These are phyloP conservation scores for Pseudomyrmex gracilis DNA, from an alignment of 1,140 invertebrate genomes.

Conservation along the genomic window DNA sequence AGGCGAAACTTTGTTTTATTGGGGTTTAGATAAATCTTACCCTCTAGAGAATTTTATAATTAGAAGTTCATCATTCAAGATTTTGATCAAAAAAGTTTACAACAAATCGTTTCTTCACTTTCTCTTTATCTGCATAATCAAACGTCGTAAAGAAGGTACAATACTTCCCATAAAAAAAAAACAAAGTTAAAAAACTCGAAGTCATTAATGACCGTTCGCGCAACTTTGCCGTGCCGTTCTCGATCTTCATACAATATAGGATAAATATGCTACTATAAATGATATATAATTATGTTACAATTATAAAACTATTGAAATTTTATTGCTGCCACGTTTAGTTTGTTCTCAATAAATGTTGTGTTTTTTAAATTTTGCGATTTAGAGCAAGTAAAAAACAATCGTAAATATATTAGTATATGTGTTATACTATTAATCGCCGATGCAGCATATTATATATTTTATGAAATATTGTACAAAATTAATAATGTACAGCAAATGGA, in stretches of 20 bases:
- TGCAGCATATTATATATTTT: slow-evolving; percentile 19
- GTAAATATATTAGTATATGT: slow-evolving; percentile 30
- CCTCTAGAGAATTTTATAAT: background rate
- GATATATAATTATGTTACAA: background rate
- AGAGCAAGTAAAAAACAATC: slow-evolving; percentile 36
- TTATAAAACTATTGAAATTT: background rate
- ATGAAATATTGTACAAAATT: background rate
- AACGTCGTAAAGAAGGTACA: background rate
- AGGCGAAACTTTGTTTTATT: slow-evolving; percentile 1
- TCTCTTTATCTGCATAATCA: background rate
- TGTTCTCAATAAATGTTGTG: background rate
- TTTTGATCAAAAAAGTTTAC: slow-evolving; percentile 14
- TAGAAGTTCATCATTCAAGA: background rate
- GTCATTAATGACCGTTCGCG: background rate
- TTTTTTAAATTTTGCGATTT: slow-evolving; percentile 7
- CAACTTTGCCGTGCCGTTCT: too few species aligned
- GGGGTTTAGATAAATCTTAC: slow-evolving; percentile 3
- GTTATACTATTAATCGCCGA: slow-evolving; percentile 39
- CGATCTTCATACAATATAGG: too few species aligned
- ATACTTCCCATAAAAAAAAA: background rate
- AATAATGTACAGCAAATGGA: slow-evolving; percentile 13
- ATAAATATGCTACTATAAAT: too few species aligned
- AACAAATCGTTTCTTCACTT: background rate
- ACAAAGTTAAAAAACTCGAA: slow-evolving; percentile 1
- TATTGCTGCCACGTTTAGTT: background rate